Base-by-base conservation (phyloP, 2,888 invertebrate genomes). In the Atethmia centrago region DNA sequence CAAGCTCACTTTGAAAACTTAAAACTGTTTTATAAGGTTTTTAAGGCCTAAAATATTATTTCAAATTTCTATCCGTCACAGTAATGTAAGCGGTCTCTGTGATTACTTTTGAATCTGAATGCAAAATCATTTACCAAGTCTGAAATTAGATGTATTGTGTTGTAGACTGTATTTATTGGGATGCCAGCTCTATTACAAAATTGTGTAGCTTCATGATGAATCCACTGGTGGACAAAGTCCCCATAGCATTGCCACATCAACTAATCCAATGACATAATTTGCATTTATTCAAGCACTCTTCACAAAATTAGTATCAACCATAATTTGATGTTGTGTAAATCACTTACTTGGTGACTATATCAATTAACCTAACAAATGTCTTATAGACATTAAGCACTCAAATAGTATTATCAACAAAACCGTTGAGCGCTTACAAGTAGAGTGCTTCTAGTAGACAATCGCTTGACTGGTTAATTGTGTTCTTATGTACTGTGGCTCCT, bases 31-130 rank as follows among this genome's bases (percentile, higher is more conserved):
- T 86, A 78, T 77, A 73, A 76, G 69, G 53, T 79, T 83, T 56
- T 70, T 67, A 82, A 85, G 88, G 88, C 88, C 89, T 88, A 87
- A 85, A 82, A 73, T 76, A 71, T 51, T 70, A 16, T 74, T 66
- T 66, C 67, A 81, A 79, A 82, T 61, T 77, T 80, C 64, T 77
- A 72, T 89, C 88, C 85, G 85, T 88, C 86, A 85, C 80, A 88
- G 62, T 86, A 82, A 74, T 77, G 19, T 74, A 83, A 84, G 71
- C 74, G 36, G 73, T 61, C 71, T 82, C 80, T 87, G 87, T 87
- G 77, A 85, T 87, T 85, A 73, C 58, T 77, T 76, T 79, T 64
- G 69, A 84, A 80, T 85, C 82, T 82, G 67, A 85, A 86, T 85
- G 75, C 86, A 87, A 87, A 80, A 82, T 82, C 85, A 82, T 78